A percentile compares a stretch with the other conserved stretches of the same genome.
phyloP scores from a whole-genome alignment of 2,113 vertebrate species.

The Odontesthes bonariensis region DNA sequence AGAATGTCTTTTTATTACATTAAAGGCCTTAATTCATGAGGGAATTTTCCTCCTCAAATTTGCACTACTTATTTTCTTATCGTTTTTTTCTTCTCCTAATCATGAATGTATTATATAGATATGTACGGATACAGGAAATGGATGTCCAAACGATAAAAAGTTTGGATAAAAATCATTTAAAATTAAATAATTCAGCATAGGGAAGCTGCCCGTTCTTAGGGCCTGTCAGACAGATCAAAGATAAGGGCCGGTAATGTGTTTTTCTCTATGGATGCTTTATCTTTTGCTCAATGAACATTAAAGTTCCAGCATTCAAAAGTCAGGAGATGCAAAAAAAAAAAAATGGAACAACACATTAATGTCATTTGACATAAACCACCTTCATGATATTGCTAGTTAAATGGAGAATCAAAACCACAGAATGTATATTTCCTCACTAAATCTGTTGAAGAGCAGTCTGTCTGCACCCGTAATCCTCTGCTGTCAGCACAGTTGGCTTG shows the following conservation, averaged over 20 bases:
- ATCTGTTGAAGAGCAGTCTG: background rate
- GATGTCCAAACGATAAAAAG: background rate
- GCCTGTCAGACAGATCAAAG: background rate
- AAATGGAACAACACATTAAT: too few species aligned
- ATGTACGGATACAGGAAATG: background rate
- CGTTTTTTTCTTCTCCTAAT: background rate
- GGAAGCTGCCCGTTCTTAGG: background rate
- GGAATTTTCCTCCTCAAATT: background rate
- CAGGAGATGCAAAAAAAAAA: background rate
- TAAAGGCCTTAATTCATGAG: background rate
- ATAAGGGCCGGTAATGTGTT: background rate
- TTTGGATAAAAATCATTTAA: background rate
- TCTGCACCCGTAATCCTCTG: background rate
- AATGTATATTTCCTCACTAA: background rate
- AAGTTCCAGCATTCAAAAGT: background rate
- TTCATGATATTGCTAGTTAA: background rate
- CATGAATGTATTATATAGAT: background rate
- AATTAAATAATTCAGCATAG: background rate
- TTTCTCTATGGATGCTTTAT: background rate
- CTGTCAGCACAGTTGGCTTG: slow-evolving; percentile 15
- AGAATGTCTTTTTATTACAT: background rate
- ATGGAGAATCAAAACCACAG: background rate
- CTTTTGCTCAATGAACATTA: background rate
- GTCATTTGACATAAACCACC: background rate
- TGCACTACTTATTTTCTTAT: background rate